phyloP scores from a whole-genome alignment of 2,113 vertebrate genomes.

The Isurus oxyrinchus region DNA sequence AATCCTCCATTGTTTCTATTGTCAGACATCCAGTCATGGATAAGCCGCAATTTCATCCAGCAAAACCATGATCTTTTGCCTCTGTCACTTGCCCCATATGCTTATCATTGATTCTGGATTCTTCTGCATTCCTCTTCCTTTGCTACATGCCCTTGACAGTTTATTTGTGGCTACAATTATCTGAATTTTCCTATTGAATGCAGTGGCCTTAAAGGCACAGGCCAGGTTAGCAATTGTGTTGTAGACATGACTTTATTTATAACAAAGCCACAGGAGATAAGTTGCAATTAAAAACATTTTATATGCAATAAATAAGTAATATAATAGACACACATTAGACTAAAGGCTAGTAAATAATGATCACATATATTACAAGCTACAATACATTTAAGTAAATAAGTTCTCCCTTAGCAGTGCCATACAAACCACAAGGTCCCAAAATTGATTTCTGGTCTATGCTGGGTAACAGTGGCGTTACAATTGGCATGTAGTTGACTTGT shows the following conservation, averaged over 20 bases:
- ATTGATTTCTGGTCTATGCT: background rate
- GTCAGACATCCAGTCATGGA: background rate
- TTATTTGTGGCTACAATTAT: background rate
- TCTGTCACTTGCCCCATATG: background rate
- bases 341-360: background rate
- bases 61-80: background rate
- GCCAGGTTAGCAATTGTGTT: background rate
- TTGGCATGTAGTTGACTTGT: background rate
- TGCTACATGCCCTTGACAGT: background rate
- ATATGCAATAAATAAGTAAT: background rate
- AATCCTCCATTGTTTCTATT: background rate
- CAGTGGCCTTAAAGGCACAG: background rate
- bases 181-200: background rate
- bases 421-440: background rate
- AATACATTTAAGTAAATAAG: background rate
- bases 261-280: background rate
- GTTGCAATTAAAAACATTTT: background rate
- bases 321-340: background rate
- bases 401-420: background rate
- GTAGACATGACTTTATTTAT: background rate
- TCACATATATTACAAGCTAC: background rate
- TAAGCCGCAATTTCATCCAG: background rate
- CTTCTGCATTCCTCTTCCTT: background rate
- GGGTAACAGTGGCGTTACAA: background rate
- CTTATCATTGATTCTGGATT: background rate